Base-by-base conservation (phyloP, 2,797 vertebrate genomes). In the Catostomus latipinnis region DNA sequence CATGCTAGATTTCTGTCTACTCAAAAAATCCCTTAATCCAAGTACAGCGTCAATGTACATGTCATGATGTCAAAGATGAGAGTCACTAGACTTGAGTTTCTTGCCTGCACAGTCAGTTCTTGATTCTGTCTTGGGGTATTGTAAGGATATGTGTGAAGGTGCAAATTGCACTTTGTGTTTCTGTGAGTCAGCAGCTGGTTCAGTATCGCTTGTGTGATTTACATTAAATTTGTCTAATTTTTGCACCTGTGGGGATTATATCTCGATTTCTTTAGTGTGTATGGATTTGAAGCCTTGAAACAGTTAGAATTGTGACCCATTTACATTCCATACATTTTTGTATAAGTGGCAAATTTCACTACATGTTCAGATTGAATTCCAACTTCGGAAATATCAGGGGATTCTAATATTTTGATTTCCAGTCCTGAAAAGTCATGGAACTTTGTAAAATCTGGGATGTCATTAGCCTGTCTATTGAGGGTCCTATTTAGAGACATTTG, bases 11-110 rank as follows among this genome's bases (percentile, higher is more conserved):
- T 61, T 16, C 53, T 0, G 71, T 81, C 71, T 83, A 14, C 71
- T 66, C 49, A 82, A 3, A 18, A 74, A 66, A 82, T 78, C 68
- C 13, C 65, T 71, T 66, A 46, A 80, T 52, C 34, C 14, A 14
- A 45, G 6, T 14, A 9, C 71, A 74, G 48, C 10, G 34, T 34
- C 34, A 34, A 34, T 10, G 7, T 3, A 43, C 54, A 9, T 8
- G 1, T 60, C 13, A 14, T 14, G 54, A 73, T 3, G 12, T 57
- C 62, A 67, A 54, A 58, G 48, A 14, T n/a, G 4, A 52, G 67
- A 78, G 61, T 80, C 56, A 49, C 61, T 56, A 76, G 45, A 61
- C 34, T 34, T 34, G 2, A 34, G 34, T 34, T 18, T n/a, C 66
- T 70, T 70, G 57, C 61, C 43, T 70, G 48, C 57, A 53, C 18